These are phyloP conservation scores for Antitype chi DNA, from an alignment of 2,888 invertebrate genomes.

Conservation along the genomic window DNA sequence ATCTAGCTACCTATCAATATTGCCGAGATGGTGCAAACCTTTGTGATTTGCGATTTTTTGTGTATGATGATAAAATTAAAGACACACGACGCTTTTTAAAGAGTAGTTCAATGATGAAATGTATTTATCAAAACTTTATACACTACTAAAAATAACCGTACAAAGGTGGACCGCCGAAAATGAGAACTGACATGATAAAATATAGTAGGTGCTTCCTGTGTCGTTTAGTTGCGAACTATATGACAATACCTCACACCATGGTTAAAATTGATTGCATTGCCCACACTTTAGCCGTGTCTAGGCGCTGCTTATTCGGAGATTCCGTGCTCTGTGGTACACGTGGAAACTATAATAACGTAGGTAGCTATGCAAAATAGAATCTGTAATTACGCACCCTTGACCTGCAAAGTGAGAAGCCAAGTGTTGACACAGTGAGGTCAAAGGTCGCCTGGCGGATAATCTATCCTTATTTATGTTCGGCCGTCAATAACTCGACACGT, in stretches of 20 bases:
- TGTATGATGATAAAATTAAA: not conserved
- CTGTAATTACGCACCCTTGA: conserved; percentile 9
- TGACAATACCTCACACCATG: not conserved
- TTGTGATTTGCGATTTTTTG: not conserved
- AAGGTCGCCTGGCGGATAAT: conserved; percentile 10
- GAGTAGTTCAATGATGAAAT: not conserved
- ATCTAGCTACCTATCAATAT: not conserved
- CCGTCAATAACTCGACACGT: not conserved
- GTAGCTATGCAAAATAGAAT: conserved; percentile 2
- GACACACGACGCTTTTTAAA: not conserved
- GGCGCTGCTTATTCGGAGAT: not conserved
- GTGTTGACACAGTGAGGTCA: conserved; percentile 2
- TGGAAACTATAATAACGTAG: not conserved
- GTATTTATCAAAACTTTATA: not conserved
- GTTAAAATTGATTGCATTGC: not conserved
- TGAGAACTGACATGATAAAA: not conserved
- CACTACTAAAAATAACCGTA: not conserved
- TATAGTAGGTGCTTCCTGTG: not conserved
- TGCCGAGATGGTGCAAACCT: no score
- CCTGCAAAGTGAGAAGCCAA: conserved; percentile 20
- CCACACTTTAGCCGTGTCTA: not conserved
- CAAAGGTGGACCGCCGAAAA: not conserved
- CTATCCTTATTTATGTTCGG: not conserved
- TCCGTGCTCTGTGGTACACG: not conserved
- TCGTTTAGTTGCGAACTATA: not conserved